Base-by-base conservation (phyloP, 2,888 invertebrate species). In the Dastarcus helophoroides region DNA sequence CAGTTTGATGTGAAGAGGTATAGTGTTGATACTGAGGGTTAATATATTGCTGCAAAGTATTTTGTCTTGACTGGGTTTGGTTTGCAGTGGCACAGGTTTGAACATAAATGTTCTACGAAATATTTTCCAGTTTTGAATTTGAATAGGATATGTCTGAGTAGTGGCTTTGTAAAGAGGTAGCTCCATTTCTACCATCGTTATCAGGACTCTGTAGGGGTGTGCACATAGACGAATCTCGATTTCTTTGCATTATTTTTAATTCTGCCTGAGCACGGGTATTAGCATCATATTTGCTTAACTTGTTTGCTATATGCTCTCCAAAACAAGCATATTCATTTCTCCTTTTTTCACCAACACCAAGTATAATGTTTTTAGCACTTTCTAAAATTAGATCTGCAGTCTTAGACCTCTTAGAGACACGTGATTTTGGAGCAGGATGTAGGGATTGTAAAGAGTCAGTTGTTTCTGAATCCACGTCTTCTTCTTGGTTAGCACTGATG, bases 211-310 rank as follows among this genome's bases (percentile, higher is more conserved):
- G 19, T 17, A 17, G n/a, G 6, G 19, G n/a, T 17, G 19, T 17
- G n/a, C 19, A 17, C n/a, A n/a, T 17, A 17, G 19, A 17, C 19
- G 19, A 17, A 17, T n/a, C 19, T 17, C n/a, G 19, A 17, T 17
- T 17, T 17, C 19, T 17, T n/a, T n/a, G 19, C n/a, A 17, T 17
- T 7, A 17, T 17, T 17, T 17, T 17, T 17, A 17, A 17, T 17
- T 17, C 19, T 17, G 19, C 19, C 19, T 17, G 19, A 17, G 19
- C n/a, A 17, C 19, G 19, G 19, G n/a, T n/a, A n/a, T n/a, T n/a
- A n/a, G n/a, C n/a, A n/a, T n/a, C n/a, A n/a, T n/a, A n/a, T n/a
- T n/a, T n/a, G n/a, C n/a, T n/a, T n/a, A n/a, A n/a, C n/a, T 17
- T 17, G 19, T 17, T 17, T 17, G 19, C 19, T 17, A 17, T 17